A percentile compares a stretch with the other conserved stretches of the same genome.
phyloP scores from a whole-genome alignment of 2,888 invertebrate species.

The Plagiodera versicolora region DNA sequence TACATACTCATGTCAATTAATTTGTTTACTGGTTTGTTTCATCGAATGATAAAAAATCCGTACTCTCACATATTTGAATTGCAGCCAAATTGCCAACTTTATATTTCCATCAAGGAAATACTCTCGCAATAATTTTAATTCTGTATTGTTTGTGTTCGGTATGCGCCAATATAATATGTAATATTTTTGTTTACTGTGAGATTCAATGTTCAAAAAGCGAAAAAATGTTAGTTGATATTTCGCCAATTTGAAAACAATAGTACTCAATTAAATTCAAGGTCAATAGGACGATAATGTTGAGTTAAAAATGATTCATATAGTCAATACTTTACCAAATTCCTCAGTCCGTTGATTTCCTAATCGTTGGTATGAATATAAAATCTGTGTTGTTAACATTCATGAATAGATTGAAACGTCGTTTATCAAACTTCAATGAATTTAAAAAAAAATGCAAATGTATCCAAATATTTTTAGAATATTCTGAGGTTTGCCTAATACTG shows the following conservation, averaged over 20 bases:
- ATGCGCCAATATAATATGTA: neutral
- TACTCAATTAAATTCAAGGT: constrained; percentile 10
- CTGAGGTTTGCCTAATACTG: no score
- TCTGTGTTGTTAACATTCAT: no score
- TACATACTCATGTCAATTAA: neutral
- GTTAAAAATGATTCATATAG: neutral
- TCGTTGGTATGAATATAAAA: no score
- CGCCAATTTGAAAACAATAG: constrained; percentile 4
- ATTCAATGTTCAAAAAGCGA: neutral
- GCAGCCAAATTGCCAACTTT: constrained; percentile 7
- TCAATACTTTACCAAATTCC: no score
- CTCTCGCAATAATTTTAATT: neutral
- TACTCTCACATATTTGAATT: neutral
- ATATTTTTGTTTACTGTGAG: neutral
- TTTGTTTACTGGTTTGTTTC: constrained; percentile 2
- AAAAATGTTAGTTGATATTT: neutral
- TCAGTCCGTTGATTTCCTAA: no score
- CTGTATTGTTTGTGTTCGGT: neutral
- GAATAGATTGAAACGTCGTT: no score
- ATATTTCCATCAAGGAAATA: constrained; percentile 1
- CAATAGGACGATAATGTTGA: neutral
- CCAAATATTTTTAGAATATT: no score
- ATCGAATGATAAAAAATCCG: neutral
- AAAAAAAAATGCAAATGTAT: no score
- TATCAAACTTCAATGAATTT: no score